Conservation (phyloP, 2,888 invertebrate genomes). For the Cremastinae sp. region DNA sequence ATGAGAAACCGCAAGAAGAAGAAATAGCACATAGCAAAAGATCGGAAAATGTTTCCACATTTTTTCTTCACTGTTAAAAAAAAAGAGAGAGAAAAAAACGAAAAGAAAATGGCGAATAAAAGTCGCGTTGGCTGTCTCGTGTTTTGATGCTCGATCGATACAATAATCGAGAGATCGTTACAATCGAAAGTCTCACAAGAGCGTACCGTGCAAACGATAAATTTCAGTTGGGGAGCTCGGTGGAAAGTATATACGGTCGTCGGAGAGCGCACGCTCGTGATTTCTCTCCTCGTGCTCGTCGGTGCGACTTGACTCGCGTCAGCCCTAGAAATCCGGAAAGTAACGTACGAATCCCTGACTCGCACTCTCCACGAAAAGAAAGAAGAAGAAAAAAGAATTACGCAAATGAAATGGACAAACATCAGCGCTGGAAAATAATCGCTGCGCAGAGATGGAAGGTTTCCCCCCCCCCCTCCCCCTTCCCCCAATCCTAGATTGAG, state of each 20-base stretch:
- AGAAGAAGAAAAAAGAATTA: not conserved
- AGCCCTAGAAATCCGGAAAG: no score
- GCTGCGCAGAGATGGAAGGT: no score
- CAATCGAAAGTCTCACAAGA: conserved; percentile 56
- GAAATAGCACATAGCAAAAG: no score
- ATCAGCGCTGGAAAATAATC: not conserved
- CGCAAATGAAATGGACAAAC: not conserved
- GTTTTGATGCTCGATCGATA: conserved; percentile 11
- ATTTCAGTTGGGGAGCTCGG: conserved; percentile 28
- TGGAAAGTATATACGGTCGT: conserved; percentile 40
- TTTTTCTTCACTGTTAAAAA: not conserved
- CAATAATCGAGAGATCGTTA: conserved; percentile 48
- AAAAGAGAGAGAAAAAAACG: not conserved
- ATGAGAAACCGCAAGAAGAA: no score
- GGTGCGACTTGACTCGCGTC: not conserved
- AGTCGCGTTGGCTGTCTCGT: conserved; percentile 20
- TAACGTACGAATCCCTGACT: no score
- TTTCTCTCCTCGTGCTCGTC: conserved; percentile 27
- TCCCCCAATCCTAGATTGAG: not conserved
- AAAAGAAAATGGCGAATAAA: not conserved
- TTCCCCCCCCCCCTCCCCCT: not conserved
- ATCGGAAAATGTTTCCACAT: no score
- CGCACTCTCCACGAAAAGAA: not conserved
- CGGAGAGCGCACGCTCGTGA: not conserved
- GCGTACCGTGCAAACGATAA: conserved; percentile 32